Evolutionary conservation across 2,888 invertebrate genomes (phyloP).

Genomic region (Diaperis boleti): DNA sequence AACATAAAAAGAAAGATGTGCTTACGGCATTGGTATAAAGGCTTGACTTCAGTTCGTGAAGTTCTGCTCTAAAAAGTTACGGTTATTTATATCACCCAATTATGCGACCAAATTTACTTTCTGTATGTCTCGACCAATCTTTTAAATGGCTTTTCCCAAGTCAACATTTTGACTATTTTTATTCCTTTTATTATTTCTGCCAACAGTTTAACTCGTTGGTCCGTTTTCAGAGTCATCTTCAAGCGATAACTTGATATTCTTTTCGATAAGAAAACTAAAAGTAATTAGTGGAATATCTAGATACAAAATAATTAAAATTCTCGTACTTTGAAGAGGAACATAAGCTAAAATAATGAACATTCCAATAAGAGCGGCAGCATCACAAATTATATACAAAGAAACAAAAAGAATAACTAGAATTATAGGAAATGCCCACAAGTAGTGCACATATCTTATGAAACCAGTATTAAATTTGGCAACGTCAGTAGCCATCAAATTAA

Average conservation of each 20-base stretch:
- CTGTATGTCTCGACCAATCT: slow-evolving; percentile 78
- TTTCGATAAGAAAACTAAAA: slow-evolving; percentile 1
- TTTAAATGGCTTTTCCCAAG: slow-evolving; percentile 91
- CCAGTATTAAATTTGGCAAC: slow-evolving; percentile 11
- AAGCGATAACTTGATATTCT: slow-evolving; percentile 68
- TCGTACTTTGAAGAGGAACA: background rate
- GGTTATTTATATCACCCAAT: slow-evolving; percentile 47
- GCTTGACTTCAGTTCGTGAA: slow-evolving; percentile 72
- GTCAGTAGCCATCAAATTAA: slow-evolving; percentile 3
- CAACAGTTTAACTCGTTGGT: slow-evolving; percentile 87
- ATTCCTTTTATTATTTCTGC: slow-evolving; percentile 90
- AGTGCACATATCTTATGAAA: slow-evolving; percentile 7
- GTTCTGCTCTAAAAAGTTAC: slow-evolving; percentile 71
- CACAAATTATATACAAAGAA: background rate
- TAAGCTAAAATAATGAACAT: background rate
- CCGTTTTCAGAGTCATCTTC: slow-evolving; percentile 83
- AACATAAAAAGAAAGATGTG: slow-evolving; percentile 77
- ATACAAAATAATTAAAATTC: too few species aligned
- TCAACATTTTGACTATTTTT: slow-evolving; percentile 95
- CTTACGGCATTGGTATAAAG: slow-evolving; percentile 75
- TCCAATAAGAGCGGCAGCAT: background rate
- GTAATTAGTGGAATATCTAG: too few species aligned
- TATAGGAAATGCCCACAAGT: background rate
- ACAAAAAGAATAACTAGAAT: background rate
- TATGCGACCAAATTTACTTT: slow-evolving; percentile 57